Evolutionary conservation across 2,888 invertebrate genomes (phyloP).

Genomic region (Aphidoletes aphidimyza): DNA sequence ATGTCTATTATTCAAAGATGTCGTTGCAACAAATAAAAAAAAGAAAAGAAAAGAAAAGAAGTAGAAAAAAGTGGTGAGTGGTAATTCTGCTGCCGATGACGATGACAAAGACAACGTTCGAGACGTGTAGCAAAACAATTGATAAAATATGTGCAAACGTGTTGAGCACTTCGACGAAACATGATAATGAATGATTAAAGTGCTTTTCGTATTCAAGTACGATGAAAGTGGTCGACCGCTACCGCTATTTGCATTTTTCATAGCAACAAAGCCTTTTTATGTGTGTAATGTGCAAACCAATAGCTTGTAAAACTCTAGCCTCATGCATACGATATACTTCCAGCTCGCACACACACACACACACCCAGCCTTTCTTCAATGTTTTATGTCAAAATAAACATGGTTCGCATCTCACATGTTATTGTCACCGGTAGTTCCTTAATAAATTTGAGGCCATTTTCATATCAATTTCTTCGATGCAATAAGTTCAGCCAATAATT

Average conservation of each 20-base stretch:
- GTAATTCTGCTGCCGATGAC: background rate
- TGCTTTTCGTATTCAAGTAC: too few relatives aligned
- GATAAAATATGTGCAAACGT: background rate
- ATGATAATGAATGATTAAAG: too few relatives aligned
- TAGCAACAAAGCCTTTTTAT: background rate
- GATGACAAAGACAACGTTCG: background rate
- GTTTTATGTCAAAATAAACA: slow-evolving; percentile 2
- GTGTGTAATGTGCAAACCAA: background rate
- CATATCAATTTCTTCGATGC: slow-evolving; percentile 15
- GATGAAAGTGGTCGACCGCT: background rate
- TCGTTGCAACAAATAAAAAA: background rate
- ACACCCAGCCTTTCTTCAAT: background rate
- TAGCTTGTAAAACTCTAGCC: background rate
- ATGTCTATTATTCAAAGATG: background rate
- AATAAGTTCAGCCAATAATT: slow-evolving; percentile 49
- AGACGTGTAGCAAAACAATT: too few relatives aligned
- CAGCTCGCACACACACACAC: background rate
- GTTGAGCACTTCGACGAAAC: too few relatives aligned
- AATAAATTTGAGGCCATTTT: background rate
- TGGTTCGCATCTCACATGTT: background rate
- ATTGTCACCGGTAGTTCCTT: background rate
- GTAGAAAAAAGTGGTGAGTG: background rate
- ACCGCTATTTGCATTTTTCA: background rate
- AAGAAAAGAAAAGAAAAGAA: too few relatives aligned
- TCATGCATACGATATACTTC: too few relatives aligned